Percentiles rank a stretch among this genome's conserved stretches.
phyloP scores from a whole-genome alignment of 2,113 vertebrate species.

The Gymnogyps californianus region DNA sequence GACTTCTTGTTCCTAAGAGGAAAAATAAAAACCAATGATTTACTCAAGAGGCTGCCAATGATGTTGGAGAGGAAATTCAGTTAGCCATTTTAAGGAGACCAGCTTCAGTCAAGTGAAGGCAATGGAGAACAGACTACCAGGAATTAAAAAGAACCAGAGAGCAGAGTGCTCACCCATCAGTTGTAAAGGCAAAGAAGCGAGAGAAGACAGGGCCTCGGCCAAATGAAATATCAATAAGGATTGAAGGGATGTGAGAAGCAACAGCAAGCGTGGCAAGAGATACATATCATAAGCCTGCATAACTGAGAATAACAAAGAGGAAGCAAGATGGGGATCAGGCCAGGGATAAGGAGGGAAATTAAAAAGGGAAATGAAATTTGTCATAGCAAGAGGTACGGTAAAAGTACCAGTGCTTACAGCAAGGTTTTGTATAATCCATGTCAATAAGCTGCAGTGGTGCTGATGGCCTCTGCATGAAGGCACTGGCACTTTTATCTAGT shows the following conservation, averaged over 20 bases:
- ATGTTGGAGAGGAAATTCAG: not conserved
- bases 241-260: not conserved
- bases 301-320: not conserved
- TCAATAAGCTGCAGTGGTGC: not conserved
- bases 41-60: not conserved
- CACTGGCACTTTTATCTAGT: not conserved
- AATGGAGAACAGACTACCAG: not conserved
- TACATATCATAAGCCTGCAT: not conserved
- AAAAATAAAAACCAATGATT: not conserved
- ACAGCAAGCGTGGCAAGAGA: not conserved
- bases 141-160: not conserved
- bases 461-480: not conserved
- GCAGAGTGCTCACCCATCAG: not conserved
- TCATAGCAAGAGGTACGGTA: not conserved
- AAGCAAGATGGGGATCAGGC: not conserved
- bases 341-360: conserved; percentile 1
- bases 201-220: not conserved
- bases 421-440: not conserved
- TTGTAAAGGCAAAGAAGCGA: not conserved
- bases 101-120: not conserved
- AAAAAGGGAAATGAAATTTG: conserved; percentile 35
- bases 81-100: not conserved
- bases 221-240: not conserved
- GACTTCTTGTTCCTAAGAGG: not conserved
- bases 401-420: not conserved